These are phyloP conservation scores for Cataglyphis cursor DNA, from an alignment of 2,888 invertebrate genomes.

Conservation along the genomic window DNA sequence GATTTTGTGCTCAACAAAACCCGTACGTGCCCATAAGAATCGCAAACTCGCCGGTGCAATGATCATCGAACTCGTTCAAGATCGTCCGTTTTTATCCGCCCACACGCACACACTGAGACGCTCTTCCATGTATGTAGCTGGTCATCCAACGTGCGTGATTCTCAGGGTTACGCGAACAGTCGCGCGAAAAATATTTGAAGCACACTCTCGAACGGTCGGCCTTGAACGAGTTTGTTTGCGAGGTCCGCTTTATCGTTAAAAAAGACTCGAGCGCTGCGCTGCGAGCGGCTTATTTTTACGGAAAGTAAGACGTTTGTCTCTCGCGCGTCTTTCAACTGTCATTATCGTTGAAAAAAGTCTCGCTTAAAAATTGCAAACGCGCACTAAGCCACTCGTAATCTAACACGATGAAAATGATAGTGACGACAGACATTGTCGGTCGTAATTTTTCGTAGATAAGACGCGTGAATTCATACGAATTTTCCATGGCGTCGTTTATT, in stretches of 20 bases:
- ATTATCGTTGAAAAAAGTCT: constrained; percentile 3
- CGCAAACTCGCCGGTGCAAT: background rate
- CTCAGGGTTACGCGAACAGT: constrained; percentile 66
- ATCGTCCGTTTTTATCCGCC: constrained; percentile 39
- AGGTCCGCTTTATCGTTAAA: constrained; percentile 74
- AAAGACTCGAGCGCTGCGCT: constrained; percentile 40
- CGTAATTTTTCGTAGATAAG: constrained; percentile 35
- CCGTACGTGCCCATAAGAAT: constrained; percentile 30
- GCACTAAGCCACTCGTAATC: constrained; percentile 34
- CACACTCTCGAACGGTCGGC: constrained; percentile 71
- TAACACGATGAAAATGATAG: constrained; percentile 15
- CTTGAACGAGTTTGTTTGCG: constrained; percentile 77
- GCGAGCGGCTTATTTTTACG: constrained; percentile 67
- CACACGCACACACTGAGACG: background rate
- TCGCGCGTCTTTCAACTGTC: constrained; percentile 9
- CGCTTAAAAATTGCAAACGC: constrained; percentile 34
- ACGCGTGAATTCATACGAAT: background rate
- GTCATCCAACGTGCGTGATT: constrained; percentile 50
- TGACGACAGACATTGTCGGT: constrained; percentile 2
- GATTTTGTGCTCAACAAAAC: constrained; percentile 32
- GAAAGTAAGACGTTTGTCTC: constrained; percentile 51
- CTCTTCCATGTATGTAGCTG: constrained; percentile 42
- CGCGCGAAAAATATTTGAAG: constrained; percentile 75
- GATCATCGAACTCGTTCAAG: constrained; percentile 47
- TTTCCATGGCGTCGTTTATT: background rate